Evolutionary conservation across 1,140 invertebrate species (phyloP).

Genomic region (Atopsyche davidsoni): DNA sequence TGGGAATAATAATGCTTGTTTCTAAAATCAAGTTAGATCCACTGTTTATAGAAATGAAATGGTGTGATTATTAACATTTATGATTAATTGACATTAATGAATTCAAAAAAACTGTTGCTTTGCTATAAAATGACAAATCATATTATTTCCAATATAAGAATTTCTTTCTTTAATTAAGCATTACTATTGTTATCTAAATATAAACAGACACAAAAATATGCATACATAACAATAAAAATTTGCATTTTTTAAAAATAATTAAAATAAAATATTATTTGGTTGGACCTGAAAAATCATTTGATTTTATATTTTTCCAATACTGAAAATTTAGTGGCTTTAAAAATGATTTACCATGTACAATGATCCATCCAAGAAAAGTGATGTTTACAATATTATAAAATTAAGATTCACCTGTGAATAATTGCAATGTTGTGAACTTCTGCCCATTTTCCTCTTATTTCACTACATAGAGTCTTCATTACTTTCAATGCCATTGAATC

Average conservation of each 20-base stretch:
- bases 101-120: too few species aligned
- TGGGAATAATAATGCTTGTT: too few species aligned
- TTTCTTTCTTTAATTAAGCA: not conserved
- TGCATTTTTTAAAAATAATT: too few species aligned
- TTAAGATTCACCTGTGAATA: slow-evolving; percentile 61
- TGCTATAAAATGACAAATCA: too few species aligned
- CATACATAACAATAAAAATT: not conserved
- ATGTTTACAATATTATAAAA: not conserved
- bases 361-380: not conserved
- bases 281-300: too few species aligned
- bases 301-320: too few species aligned
- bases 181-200: not conserved
- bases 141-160: not conserved
- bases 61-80: too few species aligned
- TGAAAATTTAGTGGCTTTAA: not conserved
- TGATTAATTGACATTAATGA: too few species aligned
- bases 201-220: not conserved
- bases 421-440: slow-evolving; percentile 73
- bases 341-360: not conserved
- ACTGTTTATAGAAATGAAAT: too few species aligned
- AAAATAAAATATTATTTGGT: too few species aligned
- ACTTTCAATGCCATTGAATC: slow-evolving; percentile 83
- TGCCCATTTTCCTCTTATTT: slow-evolving; percentile 64
- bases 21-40: too few species aligned
- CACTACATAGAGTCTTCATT: slow-evolving; percentile 71